phyloP scores from a whole-genome alignment of 1,140 invertebrate species.

The Macrosteles quadrilineatus region DNA sequence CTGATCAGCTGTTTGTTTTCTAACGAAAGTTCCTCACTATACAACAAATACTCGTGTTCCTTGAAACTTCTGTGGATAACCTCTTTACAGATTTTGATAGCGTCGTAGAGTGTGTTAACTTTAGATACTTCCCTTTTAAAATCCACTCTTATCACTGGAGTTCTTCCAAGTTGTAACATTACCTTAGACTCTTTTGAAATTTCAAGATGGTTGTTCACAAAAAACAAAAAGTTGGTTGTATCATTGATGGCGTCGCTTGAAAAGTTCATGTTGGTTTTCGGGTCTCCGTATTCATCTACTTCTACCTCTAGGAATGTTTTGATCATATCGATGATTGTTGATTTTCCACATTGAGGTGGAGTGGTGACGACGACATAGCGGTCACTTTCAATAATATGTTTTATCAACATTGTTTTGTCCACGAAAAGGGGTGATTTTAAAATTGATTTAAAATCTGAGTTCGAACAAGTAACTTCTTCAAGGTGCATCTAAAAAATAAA shows the following conservation, averaged over 20 bases:
- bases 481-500: too few species aligned
- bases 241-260: too few species aligned
- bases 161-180: neutral
- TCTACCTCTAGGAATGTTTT: slow-evolving; percentile 8
- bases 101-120: neutral
- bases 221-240: too few species aligned
- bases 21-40: neutral
- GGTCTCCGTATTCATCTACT: neutral
- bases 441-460: neutral
- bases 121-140: neutral
- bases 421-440: neutral
- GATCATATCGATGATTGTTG: slow-evolving; percentile 10
- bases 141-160: neutral
- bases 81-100: neutral
- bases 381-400: neutral
- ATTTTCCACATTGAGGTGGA: slow-evolving; percentile 17
- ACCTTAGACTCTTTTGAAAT: neutral
- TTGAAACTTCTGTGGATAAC: neutral
- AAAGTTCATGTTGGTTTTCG: neutral
- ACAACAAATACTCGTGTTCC: neutral
- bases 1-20: neutral
- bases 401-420: slow-evolving; percentile 14
- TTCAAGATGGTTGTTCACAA: neutral
- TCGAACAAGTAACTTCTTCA: neutral
- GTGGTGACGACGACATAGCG: neutral